These are phyloP conservation scores for Catharus fuscescens DNA, from an alignment of 2,113 vertebrate genomes.

Conservation along the genomic window DNA sequence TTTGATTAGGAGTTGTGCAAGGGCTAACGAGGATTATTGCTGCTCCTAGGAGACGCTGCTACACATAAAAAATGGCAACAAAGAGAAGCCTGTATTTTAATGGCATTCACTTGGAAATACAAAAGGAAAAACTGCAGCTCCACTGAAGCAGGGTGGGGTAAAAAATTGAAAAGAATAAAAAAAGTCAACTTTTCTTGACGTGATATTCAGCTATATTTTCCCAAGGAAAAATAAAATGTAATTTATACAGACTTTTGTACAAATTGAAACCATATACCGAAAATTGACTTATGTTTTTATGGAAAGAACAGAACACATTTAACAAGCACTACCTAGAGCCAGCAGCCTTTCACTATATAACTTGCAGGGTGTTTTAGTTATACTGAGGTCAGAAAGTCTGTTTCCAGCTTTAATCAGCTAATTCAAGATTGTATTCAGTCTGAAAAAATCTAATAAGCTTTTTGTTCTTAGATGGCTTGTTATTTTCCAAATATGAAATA, in stretches of 20 bases:
- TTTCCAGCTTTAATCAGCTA: constrained; percentile 46
- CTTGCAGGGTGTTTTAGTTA: constrained; percentile 58
- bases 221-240: constrained; percentile 45
- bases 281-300: constrained; percentile 59
- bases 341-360: constrained; percentile 11
- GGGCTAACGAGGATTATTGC: neutral
- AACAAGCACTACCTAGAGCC: constrained; percentile 49
- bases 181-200: neutral
- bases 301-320: constrained; percentile 62
- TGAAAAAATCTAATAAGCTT: neutral
- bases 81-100: constrained; percentile 30
- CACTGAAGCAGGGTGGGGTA: constrained; percentile 34
- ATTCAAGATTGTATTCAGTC: neutral
- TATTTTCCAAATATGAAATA: neutral
- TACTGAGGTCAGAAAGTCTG: constrained; percentile 41
- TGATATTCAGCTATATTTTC: constrained; percentile 62
- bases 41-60: neutral
- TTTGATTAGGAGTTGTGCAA: neutral
- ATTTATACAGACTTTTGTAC: constrained; percentile 61
- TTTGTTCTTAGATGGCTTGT: neutral
- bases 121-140: constrained; percentile 62
- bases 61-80: constrained; percentile 20
- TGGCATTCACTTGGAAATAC: constrained; percentile 58
- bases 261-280: constrained; percentile 67
- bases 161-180: constrained; percentile 46